Base-by-base conservation (phyloP, 2,888 invertebrate species). In the Steinernema scapterisci region DNA sequence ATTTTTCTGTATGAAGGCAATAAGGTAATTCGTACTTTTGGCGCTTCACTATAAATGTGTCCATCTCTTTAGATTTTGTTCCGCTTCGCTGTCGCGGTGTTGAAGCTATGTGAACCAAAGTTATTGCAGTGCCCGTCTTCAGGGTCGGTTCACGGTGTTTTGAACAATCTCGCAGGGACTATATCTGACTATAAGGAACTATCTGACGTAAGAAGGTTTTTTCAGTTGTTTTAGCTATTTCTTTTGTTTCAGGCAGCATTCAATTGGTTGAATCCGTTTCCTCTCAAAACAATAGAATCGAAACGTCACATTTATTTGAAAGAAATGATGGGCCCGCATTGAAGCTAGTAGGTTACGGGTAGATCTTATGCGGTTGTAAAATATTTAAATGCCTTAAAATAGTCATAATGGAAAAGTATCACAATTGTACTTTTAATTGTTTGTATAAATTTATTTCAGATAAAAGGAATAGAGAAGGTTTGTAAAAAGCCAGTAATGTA, bases 1-100 rank as follows among this genome's bases (percentile, higher is more conserved):
- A 86, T 89, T 7, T 90, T 91, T 82, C 87, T 91, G 6, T 89
- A 88, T 82, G 91, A 91, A 82, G 91, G 91, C 1, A 89, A 89
- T 79, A 91, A 91, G 89, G 90, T 90, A n/a, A 23, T 13, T 38
- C 5, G 9, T 9, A 9, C 9, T 38, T 38, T 38, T 38, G 5
- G 38, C n/a, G 9, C 9, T 38, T 3, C 9, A 9, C 9, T 16
- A 72, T 3, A 63, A 11, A 13, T 73, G 45, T 21, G n/a, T 38
- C 21, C 71, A 38, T 70, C 21, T 13, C 63, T 78, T 16, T 79
- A 90, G 87, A 89, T 90, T 45, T 83, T 91, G 74, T 91, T 91
- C 84, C 89, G 91, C 3, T 90, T 90, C 83, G 89, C 90, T 1
- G 84, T 91, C 72, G 90, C 90, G 44, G 87, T 90, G 51, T 84